Percentiles rank a stretch among this genome's conserved stretches.
These are phyloP conservation scores for Amphipyra tragopoginis DNA, from an alignment of 2,888 invertebrate genomes.

Conservation along the genomic window DNA sequence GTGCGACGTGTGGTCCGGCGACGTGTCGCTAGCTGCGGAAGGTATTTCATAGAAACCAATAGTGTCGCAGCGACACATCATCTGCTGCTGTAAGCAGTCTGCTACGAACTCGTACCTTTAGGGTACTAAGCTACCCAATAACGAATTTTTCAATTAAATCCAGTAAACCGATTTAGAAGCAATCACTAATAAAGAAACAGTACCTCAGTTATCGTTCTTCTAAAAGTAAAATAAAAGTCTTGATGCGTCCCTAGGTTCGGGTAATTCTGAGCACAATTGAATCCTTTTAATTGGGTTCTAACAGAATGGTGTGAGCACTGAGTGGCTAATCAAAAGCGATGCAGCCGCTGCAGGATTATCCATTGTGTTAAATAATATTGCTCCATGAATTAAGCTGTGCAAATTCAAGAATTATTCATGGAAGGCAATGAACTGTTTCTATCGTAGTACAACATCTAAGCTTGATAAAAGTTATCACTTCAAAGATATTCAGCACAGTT, in stretches of 20 bases:
- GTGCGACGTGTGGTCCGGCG: no score
- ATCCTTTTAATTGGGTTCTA: slow-evolving; percentile 35
- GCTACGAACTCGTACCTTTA: no score
- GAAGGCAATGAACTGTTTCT: no score
- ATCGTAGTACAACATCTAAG: slow-evolving; percentile 16
- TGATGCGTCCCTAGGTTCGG: slow-evolving; percentile 19
- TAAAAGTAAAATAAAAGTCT: slow-evolving; percentile 38
- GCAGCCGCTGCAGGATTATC: slow-evolving; percentile 11
- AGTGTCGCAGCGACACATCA: no score
- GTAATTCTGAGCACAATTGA: slow-evolving; percentile 24
- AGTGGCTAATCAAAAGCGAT: neutral
- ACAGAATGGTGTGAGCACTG: slow-evolving; percentile 1
- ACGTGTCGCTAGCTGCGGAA: no score
- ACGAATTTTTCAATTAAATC: slow-evolving; percentile 22
- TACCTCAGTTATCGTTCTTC: neutral
- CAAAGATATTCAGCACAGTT: slow-evolving; percentile 26
- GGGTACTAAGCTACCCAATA: neutral
- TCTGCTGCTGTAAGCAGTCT: no score
- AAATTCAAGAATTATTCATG: no score
- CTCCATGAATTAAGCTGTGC: neutral
- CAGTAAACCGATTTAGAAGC: slow-evolving; percentile 20
- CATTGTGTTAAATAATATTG: slow-evolving; percentile 11
- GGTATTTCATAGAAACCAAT: no score
- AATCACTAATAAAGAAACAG: slow-evolving; percentile 30
- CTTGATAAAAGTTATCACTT: slow-evolving; percentile 13